Evolutionary conservation across 2,888 invertebrate species (phyloP).

Genomic region (Perithous albicinctus): DNA sequence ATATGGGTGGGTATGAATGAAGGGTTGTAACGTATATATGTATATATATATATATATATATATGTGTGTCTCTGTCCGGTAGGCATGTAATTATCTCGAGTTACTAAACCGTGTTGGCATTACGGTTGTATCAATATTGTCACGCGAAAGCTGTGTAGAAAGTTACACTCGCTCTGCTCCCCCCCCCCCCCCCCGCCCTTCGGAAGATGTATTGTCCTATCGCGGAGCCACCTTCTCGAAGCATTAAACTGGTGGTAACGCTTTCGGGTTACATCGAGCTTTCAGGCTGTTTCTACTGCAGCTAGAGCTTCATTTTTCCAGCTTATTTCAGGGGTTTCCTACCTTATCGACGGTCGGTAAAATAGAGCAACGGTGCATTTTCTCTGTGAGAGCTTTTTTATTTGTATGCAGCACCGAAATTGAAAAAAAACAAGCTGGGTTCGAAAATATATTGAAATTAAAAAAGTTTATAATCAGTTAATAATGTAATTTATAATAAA

Average conservation of each 20-base stretch:
- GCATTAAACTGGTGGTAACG: not conserved
- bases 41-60: not conserved
- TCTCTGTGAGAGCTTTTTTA: not conserved
- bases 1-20: not conserved
- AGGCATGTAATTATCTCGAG: constrained; percentile 65
- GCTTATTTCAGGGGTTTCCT: not conserved
- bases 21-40: no score
- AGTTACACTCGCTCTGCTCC: not conserved
- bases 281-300: constrained; percentile 11
- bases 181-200: not conserved
- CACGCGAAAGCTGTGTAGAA: constrained; percentile 28
- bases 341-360: constrained; percentile 16
- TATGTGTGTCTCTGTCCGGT: constrained; percentile 41
- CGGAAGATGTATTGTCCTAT: constrained; percentile 1
- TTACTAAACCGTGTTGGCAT: constrained; percentile 55
- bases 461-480: no score
- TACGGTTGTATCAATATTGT: constrained; percentile 70
- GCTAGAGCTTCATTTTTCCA: not conserved
- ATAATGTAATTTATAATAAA: no score
- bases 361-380: not conserved
- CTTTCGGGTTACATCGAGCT: constrained; percentile 10
- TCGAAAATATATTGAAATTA: no score
- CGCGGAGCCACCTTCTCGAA: not conserved
- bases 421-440: no score
- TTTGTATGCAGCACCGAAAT: no score